Base-by-base conservation (phyloP, 2,797 vertebrate genomes). In the Pipistrellus pygmaeus region DNA sequence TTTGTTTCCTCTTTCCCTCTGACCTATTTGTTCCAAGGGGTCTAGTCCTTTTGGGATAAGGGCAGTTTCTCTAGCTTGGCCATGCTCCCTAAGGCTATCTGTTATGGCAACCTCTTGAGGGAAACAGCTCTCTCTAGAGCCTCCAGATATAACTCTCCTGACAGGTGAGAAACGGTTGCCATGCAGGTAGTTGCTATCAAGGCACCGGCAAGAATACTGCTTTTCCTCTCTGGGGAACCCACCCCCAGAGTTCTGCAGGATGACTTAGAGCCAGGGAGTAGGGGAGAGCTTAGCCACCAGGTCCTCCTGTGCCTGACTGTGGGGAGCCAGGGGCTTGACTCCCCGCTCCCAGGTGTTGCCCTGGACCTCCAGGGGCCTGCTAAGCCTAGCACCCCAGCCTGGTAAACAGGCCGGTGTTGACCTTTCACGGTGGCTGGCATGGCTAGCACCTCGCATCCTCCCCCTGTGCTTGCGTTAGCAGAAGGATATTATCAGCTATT, bases 81-180 rank as follows among this genome's bases (percentile, higher is more conserved):
- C 80, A 23, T 8, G 21, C 83, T 93, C 95, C 97, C 18, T 17
- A 57, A n/a, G 94, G 46, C 85, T 25, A 2, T 60, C 46, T 94
- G 86, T 27, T 81, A 72, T 80, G 81, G 96, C 95, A 97, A 96
- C 96, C 78, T 88, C 57, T 15, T 30, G 1, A 80, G 38, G n/a
- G 51, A 53, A 0, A 6, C 62, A 14, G n/a, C 44, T 89, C 90
- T 88, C 95, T 90, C 53, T 8, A 44, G 87, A 27, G 91, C 75
- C 62, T 64, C 27, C 64, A 3, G 32, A 35, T 0, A n/a, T 6
- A 23, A 2, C 41, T 2, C 92, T 78, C 78, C 44, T 0, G 1
- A 51, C 0, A n/a, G 78, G 78, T 8, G 38, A 6, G 55, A 32
- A 68, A 48, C 3, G 3, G 94, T 93, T 91, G 78, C 88, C 85